These are phyloP conservation scores for Emmelina monodactyla DNA, from an alignment of 2,888 invertebrate genomes.

Conservation along the genomic window DNA sequence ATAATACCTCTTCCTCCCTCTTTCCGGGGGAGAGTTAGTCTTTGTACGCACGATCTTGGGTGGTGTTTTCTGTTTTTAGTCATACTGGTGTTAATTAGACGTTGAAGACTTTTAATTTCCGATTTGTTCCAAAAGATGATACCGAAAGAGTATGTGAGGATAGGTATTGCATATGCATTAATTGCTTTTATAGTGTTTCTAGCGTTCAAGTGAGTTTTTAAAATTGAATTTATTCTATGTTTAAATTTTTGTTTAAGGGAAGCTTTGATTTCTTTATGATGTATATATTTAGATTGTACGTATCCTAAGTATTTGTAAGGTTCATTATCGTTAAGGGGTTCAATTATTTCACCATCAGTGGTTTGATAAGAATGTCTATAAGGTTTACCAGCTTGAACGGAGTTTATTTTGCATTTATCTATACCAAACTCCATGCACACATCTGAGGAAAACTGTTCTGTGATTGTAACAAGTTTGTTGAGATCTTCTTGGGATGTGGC, in stretches of 20 bases:
- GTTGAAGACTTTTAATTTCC: conserved; percentile 13
- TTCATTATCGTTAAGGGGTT: conserved; percentile 2
- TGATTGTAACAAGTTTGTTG: not conserved
- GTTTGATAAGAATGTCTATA: not conserved
- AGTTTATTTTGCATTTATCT: conserved; percentile 7
- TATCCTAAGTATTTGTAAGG: conserved; percentile 10
- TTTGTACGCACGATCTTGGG: conserved; percentile 13
- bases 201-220: conserved; percentile 9
- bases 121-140: conserved; percentile 15
- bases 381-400: not conserved
- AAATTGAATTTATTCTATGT: conserved; percentile 4
- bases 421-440: conserved; percentile 9
- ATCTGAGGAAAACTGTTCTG: conserved; percentile 5
- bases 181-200: conserved; percentile 15
- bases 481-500: conserved; percentile 1
- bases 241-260: conserved; percentile 1
- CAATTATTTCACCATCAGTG: conserved; percentile 2
- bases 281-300: conserved; percentile 4
- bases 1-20: conserved; percentile 17
- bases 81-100: conserved; percentile 9
- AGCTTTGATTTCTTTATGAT: conserved; percentile 1
- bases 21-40: conserved; percentile 11
- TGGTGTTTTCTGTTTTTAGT: conserved; percentile 16
- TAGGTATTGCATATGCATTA: conserved; percentile 16
- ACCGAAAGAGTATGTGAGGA: conserved; percentile 18